Conservation (phyloP, 2,888 invertebrate species). For the Watsonalla binaria region DNA sequence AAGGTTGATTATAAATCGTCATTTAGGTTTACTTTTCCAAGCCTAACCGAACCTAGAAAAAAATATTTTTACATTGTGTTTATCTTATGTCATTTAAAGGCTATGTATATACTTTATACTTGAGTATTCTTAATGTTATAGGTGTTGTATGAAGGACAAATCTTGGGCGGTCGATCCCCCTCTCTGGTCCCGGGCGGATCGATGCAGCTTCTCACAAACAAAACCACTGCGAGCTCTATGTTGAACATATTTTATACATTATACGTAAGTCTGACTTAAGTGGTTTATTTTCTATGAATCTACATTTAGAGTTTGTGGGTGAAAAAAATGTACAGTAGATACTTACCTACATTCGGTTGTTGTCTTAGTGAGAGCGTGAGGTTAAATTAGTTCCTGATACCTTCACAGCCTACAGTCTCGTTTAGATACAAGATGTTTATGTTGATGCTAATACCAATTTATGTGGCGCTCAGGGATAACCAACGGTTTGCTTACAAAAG, state of each 20-base stretch:
- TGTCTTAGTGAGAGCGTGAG: not conserved
- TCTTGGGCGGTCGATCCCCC: slow-evolving; percentile 13
- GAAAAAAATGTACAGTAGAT: not conserved
- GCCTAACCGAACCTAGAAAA: too few species aligned
- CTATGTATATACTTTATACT: not conserved
- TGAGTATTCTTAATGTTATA: not conserved
- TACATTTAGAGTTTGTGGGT: not conserved
- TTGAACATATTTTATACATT: too few species aligned
- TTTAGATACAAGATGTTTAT: slow-evolving; percentile 23
- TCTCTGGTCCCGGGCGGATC: slow-evolving; percentile 52
- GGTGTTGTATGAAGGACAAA: slow-evolving; percentile 5
- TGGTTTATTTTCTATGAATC: too few species aligned
- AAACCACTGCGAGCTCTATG: not conserved
- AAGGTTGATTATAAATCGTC: too few species aligned
- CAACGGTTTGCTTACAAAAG: slow-evolving; percentile 28
- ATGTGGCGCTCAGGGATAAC: slow-evolving; percentile 26
- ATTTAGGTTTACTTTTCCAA: too few species aligned
- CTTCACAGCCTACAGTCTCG: slow-evolving; percentile 9
- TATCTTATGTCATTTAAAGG: too few species aligned
- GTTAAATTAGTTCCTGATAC: not conserved
- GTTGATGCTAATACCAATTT: slow-evolving; percentile 29
- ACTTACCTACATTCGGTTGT: not conserved
- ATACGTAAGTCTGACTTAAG: too few species aligned
- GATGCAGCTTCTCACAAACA: slow-evolving; percentile 40
- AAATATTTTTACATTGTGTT: too few species aligned